Evolutionary conservation across 2,888 invertebrate genomes (phyloP).

Genomic region (Ditula angustiorana): DNA sequence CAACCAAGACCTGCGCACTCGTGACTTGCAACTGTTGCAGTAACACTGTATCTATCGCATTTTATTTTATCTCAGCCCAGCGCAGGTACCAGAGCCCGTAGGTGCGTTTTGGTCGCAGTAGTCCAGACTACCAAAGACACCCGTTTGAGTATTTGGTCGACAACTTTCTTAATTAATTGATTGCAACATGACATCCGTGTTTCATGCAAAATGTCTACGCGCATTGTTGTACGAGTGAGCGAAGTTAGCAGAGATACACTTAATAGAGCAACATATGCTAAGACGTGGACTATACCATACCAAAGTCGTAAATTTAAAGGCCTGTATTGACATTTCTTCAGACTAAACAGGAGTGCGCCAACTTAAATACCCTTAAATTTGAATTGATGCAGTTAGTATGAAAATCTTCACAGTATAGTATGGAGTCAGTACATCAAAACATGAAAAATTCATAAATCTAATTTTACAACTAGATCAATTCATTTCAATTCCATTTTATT

Average conservation of each 20-base stretch:
- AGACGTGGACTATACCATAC: no score
- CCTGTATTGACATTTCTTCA: no score
- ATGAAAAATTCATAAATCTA: not conserved
- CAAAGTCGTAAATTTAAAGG: no score
- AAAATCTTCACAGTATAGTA: no score
- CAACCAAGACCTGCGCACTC: no score
- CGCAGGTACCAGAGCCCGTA: not conserved
- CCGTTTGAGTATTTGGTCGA: slow-evolving; percentile 33
- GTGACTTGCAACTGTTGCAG: no score
- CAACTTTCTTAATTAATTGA: slow-evolving; percentile 29
- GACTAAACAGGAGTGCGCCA: no score
- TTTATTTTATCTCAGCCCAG: not conserved
- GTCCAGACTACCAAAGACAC: slow-evolving; percentile 31
- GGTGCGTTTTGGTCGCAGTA: slow-evolving; percentile 25
- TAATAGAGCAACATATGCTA: no score
- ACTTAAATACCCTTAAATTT: no score
- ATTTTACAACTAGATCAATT: slow-evolving; percentile 17
- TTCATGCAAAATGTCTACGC: slow-evolving; percentile 6
- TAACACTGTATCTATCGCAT: no score
- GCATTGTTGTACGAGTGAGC: slow-evolving; percentile 29
- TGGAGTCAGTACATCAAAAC: no score
- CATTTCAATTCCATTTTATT: slow-evolving; percentile 33
- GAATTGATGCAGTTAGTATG: no score
- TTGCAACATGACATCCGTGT: slow-evolving; percentile 17
- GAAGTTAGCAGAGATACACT: not conserved